Evolutionary conservation across 2,113 vertebrate genomes (phyloP).

Genomic region (Anarhynchus alexandrinus): DNA sequence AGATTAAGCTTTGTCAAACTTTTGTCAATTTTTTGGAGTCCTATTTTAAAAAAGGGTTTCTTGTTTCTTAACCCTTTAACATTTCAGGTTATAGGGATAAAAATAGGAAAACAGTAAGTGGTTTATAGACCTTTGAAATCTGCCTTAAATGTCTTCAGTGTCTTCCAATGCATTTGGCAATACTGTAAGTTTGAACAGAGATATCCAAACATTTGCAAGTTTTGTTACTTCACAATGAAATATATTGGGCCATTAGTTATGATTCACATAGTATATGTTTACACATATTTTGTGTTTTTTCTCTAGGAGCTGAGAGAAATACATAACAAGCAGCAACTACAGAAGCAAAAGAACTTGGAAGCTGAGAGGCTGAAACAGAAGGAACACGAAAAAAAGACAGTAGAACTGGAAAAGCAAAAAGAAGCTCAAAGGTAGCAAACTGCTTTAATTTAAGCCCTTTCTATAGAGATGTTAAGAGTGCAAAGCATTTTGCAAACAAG

Average conservation of each 20-base stretch:
- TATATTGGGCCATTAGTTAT: background rate
- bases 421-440: constrained; percentile 75
- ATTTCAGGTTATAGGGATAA: background rate
- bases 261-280: background rate
- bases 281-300: background rate
- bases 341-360: constrained; percentile 85
- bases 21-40: background rate
- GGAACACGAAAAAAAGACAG: constrained; percentile 75
- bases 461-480: background rate
- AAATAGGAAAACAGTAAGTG: background rate
- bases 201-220: background rate
- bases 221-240: background rate
- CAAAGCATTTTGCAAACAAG: background rate
- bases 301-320: constrained; percentile 93
- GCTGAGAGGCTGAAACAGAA: constrained; percentile 77
- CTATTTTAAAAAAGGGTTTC: background rate
- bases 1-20: background rate
- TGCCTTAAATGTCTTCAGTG: background rate
- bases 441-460: background rate
- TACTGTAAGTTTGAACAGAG: background rate
- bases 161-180: background rate
- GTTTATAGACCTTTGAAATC: background rate
- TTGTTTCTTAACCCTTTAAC: background rate
- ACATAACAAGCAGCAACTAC: constrained; percentile 90
- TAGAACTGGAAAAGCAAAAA: constrained; percentile 79